Base-by-base conservation (phyloP, 2,113 vertebrate genomes). In the Aramus guarauna region DNA sequence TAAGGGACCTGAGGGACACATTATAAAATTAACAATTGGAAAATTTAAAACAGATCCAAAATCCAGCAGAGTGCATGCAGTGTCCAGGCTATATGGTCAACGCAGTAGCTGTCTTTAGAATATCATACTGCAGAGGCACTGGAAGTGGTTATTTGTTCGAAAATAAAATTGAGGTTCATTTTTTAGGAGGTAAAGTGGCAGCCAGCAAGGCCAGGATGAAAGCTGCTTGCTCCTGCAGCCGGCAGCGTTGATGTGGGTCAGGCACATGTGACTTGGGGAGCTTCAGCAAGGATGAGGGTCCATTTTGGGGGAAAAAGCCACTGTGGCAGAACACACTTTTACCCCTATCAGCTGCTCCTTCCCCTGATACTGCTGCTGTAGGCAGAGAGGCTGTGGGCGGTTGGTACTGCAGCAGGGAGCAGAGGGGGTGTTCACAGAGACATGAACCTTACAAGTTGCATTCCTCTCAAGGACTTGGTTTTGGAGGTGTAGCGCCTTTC, bases 21-120 rank as follows among this genome's bases (percentile, higher is more conserved):
- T 97, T 95, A 97, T 39, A 69, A 95, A 95, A 94, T 96, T 95
- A 97, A 95, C 87, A 94, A 93, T 92, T 82, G 94, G 92, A 92
- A 97, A 92, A 91, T 20, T 41, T 58, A 69, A 94, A 94, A 15
- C 58, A 36, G 75, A 92, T 63, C 82, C 90, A 88, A 84, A 83
- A 56, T 53, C 67, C 74, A 69, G 67, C 75, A 73, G 73, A 77
- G 27, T 9, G 29, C 0, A 0, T 66, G 86, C 58, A n/a, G 21
- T 37, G 41, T 82, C 84, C 87, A 50, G 91, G 73, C 78, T 91
- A 53, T 15, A 53, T 7, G 37, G 84, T 85, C 91, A 76, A 5
- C 20, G 74, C 48, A 48, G 91, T 47, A 95, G 86, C 84, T 88
- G 45, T 55, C 73, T 79, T 72, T 48, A 53, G 76, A 41, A 71